phyloP scores from a whole-genome alignment of 2,797 vertebrate species.

The Mormyrus hasselquistii region DNA sequence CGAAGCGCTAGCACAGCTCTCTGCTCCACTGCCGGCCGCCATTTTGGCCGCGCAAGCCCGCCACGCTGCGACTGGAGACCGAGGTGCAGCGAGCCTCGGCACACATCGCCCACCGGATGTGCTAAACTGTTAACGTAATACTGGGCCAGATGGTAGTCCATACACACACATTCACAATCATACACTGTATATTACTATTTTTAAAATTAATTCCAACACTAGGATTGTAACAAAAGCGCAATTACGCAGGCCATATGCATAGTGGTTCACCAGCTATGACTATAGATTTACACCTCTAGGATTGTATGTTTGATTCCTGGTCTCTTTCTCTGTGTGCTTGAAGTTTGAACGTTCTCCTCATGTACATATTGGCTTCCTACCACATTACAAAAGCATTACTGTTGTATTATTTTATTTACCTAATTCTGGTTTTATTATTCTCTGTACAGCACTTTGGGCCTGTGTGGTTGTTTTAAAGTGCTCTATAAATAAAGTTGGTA shows the following conservation, averaged over 20 bases:
- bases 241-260: neutral
- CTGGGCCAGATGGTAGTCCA: neutral
- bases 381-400: neutral
- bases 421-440: no score
- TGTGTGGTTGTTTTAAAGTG: no score
- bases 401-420: no score
- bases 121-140: neutral
- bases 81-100: neutral
- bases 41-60: conserved; percentile 53
- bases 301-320: neutral
- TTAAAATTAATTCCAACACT: neutral
- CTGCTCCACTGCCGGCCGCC: conserved; percentile 66
- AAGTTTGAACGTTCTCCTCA: neutral
- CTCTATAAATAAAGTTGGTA: no score
- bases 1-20: conserved; percentile 53
- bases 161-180: neutral
- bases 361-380: neutral
- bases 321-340: neutral
- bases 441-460: no score
- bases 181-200: neutral
- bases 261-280: neutral
- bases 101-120: neutral
- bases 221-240: neutral
- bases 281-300: neutral
- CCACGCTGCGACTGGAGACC: neutral